Conservation (phyloP, 2,113 vertebrate genomes). For the Drymodes brunneopygia region DNA sequence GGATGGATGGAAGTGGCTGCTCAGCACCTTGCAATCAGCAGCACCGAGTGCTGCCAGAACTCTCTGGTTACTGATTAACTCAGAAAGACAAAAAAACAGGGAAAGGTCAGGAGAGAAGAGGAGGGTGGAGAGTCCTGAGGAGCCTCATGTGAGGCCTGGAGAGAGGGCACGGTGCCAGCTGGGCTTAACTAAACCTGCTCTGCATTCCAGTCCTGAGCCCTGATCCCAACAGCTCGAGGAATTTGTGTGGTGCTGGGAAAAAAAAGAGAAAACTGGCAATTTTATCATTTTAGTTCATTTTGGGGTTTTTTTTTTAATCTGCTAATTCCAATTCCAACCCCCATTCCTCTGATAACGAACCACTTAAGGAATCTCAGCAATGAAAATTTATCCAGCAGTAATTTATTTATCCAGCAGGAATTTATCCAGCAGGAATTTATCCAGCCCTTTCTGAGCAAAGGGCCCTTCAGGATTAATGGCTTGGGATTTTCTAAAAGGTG, state of each 20-base stretch:
- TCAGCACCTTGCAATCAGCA: not conserved
- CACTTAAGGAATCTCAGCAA: not conserved
- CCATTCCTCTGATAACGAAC: not conserved
- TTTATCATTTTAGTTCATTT: not conserved
- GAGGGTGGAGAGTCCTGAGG: not conserved
- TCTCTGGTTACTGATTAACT: conserved; percentile 12
- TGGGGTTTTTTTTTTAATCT: not conserved
- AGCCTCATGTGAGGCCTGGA: not conserved
- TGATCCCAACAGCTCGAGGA: not conserved
- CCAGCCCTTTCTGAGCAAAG: not conserved
- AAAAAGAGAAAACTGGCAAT: not conserved
- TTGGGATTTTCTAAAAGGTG: not conserved
- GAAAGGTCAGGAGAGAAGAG: not conserved
- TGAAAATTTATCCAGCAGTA: conserved; percentile 38
- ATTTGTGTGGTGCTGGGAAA: not conserved
- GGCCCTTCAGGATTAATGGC: not conserved
- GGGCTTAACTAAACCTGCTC: not conserved
- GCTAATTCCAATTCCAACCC: not conserved
- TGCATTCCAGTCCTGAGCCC: not conserved
- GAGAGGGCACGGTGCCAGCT: not conserved
- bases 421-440: too few species aligned
- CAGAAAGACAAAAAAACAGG: not conserved
- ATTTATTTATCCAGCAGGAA: too few species aligned
- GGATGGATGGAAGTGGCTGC: not conserved
- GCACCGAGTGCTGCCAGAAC: not conserved